phyloP scores from a whole-genome alignment of 2,797 vertebrate species.

The Rousettus madagascariensis region DNA sequence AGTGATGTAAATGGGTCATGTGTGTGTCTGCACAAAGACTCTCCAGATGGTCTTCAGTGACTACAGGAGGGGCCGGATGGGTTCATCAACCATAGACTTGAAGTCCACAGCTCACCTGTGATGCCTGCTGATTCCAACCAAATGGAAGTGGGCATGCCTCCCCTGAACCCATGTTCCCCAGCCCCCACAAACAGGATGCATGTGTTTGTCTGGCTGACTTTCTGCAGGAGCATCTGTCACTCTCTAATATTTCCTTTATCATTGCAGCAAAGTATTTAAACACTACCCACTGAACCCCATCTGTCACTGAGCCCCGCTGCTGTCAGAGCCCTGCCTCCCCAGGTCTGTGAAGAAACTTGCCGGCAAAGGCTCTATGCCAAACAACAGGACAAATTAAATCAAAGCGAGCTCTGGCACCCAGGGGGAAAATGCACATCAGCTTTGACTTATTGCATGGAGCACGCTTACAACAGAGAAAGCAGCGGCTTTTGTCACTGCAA shows the following conservation, averaged over 20 bases:
- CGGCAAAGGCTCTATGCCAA: conserved; percentile 79
- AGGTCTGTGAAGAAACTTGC: conserved; percentile 73
- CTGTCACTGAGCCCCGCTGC: conserved; percentile 74
- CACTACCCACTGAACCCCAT: conserved; percentile 82
- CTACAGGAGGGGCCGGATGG: background rate
- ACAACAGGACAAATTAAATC: conserved; percentile 88
- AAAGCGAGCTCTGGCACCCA: conserved; percentile 82
- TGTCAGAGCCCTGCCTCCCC: conserved; percentile 65
- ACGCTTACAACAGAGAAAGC: conserved; percentile 85
- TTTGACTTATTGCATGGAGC: conserved; percentile 86
- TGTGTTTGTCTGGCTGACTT: conserved; percentile 68
- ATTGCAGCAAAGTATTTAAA: conserved; percentile 83
- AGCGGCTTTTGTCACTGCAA: conserved; percentile 87
- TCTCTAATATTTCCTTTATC: conserved; percentile 73
- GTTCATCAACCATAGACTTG: background rate
- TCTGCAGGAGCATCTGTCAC: conserved; percentile 79
- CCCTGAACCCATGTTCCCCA: background rate
- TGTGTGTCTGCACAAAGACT: background rate
- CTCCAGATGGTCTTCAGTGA: background rate
- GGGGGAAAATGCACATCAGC: conserved; percentile 87
- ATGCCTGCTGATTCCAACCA: background rate
- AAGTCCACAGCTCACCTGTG: background rate
- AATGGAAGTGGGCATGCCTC: background rate
- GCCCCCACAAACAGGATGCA: conserved; percentile 48
- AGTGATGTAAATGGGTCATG: fast-evolving